Evolutionary conservation across 2,113 vertebrate species (phyloP).

Genomic region (rabbit (Oryctolagus cuniculus)): mOryCun1.1 NC_091437.1:13191501-13192000

Average conservation of each 20-base stretch:
- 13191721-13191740: neutral
- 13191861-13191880: neutral
- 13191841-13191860: neutral
- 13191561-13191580: neutral
- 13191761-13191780: neutral
- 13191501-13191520: conserved; percentile 25
- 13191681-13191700: neutral
- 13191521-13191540: neutral
- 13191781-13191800: neutral
- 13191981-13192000: neutral
- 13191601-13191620: neutral
- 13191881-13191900: neutral
- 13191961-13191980: neutral
- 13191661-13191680: neutral
- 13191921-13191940: neutral
- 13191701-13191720: neutral
- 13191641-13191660: neutral
- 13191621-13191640: neutral
- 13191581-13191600: neutral
- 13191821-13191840: neutral
- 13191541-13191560: neutral
- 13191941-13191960: neutral
- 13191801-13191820: neutral
- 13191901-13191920: neutral
- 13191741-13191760: neutral